Base-by-base conservation (phyloP, 2,888 invertebrate genomes). In the Acanthosepion esculentum region DNA sequence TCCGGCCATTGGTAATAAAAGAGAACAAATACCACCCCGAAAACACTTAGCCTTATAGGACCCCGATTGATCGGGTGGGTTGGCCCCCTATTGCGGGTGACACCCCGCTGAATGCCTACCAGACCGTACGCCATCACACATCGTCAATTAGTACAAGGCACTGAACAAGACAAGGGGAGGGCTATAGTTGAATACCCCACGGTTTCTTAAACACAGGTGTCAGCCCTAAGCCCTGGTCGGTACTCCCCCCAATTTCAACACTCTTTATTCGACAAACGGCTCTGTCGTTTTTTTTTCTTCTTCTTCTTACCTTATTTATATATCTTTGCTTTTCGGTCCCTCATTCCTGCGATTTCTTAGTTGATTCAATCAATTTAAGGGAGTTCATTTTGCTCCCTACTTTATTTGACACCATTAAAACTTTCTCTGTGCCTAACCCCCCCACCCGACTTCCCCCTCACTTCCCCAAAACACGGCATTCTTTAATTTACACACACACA, bases 11-110 rank as follows among this genome's bases (percentile, higher is more conserved):
- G 78, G 15, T 15, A 78, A 78, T 78, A 78, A 78, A 78, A 78
- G 78, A 78, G 78, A 78, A 78, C 78, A 78, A 78, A 78, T 78
- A n/a, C 78, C 78, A 78, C 78, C 78, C 78, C 78, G 78, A 78
- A 78, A 78, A 78, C 78, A 78, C 78, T 78, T 78, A 78, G 78
- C 78, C 78, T 78, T 78, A 78, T 78, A 78, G 78, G n/a, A n/a
- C 78, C 78, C 78, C n/a, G n/a, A 78, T 78, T 78, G 78, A 78
- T 78, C 78, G 78, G 78, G 78, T 78, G n/a, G 78, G 78, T 78
- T 78, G 78, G 33, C 78, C 78, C 78, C 78, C 78, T 78, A 78
- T 33, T n/a, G 78, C 78, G 78, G 78, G 78, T 78, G 78, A 78
- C 78, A 78, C 78, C 78, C 78, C 78, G 33, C 78, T 78, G 78